Evolutionary conservation across 2,113 vertebrate species (phyloP).

Genomic region (Labeo rohita): DNA sequence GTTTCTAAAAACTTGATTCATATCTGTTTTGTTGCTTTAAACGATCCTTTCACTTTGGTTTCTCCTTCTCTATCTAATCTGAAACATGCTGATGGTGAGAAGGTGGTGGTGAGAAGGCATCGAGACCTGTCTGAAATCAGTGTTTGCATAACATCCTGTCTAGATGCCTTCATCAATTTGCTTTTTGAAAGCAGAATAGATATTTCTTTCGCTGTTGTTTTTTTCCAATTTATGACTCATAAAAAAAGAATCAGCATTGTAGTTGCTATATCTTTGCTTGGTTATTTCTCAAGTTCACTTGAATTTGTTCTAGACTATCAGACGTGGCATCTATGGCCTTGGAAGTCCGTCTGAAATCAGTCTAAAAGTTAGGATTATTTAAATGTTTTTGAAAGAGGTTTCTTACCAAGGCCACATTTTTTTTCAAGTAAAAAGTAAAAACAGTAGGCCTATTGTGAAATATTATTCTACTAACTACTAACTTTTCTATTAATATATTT

Average conservation of each 20-base stretch:
- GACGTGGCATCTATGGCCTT: not conserved
- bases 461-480: not conserved
- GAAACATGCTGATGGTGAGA: not conserved
- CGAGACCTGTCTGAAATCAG: not conserved
- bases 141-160: constrained; percentile 1
- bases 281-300: not conserved
- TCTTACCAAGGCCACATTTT: not conserved
- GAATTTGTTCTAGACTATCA: not conserved
- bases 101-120: not conserved
- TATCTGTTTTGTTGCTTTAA: constrained; percentile 10
- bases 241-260: not conserved
- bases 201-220: not conserved
- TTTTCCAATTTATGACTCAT: not conserved
- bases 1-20: not conserved
- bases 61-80: not conserved
- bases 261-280: not conserved
- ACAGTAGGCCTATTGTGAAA: not conserved
- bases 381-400: not conserved
- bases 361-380: not conserved
- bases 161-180: not conserved
- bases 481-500: not conserved
- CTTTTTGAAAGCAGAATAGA: not conserved
- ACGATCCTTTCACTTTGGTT: not conserved
- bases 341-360: not conserved
- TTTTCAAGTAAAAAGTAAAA: not conserved